phyloP scores from a whole-genome alignment of 2,797 vertebrate genomes.

The Microctenopoma stevenorrisi region DNA sequence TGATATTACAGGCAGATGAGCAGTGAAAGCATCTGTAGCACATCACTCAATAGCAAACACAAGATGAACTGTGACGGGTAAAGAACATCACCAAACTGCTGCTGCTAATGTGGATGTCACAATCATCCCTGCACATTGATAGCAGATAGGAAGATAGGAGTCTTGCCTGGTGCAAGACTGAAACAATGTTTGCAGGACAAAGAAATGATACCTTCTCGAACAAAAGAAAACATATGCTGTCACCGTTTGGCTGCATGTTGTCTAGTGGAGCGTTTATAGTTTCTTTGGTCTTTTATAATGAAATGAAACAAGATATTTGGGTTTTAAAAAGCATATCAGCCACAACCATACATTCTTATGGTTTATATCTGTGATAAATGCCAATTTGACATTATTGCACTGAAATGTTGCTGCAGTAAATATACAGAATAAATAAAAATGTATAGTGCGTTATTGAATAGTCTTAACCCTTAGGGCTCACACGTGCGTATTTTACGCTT shows the following conservation, averaged over 20 bases:
- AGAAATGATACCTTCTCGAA: neutral
- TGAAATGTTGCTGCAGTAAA: too few relatives aligned
- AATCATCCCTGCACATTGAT: neutral
- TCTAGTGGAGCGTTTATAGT: neutral
- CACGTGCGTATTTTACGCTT: too few relatives aligned
- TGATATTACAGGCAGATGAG: neutral
- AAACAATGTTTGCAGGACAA: conserved; percentile 78
- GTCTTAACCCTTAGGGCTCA: too few relatives aligned
- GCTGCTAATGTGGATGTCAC: neutral
- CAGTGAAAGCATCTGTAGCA: neutral
- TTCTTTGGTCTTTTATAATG: neutral
- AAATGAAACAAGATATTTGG: neutral
- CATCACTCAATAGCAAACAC: neutral
- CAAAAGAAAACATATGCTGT: neutral
- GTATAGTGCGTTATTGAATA: too few relatives aligned
- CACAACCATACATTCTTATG: neutral
- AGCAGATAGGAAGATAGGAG: neutral
- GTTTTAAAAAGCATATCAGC: neutral
- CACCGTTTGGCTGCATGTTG: neutral
- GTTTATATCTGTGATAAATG: neutral
- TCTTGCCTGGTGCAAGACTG: conserved; percentile 77
- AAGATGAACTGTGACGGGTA: too few relatives aligned
- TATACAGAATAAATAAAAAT: too few relatives aligned
- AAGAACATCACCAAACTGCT: neutral
- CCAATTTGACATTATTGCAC: too few relatives aligned